Base-by-base conservation (phyloP, 2,888 invertebrate genomes). In the Smittia sp. region DNA sequence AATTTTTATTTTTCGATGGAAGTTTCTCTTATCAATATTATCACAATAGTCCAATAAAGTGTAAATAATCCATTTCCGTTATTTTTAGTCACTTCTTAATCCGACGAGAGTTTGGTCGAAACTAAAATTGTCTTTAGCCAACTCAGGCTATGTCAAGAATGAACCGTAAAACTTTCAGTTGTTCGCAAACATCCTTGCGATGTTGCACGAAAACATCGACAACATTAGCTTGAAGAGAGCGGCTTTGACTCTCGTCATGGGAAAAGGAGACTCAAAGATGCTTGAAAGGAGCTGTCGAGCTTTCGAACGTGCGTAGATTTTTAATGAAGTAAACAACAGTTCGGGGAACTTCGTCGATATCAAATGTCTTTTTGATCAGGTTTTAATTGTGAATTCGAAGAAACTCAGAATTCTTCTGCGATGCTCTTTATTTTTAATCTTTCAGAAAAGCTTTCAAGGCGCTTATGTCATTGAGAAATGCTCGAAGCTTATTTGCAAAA, bases 41-140 rank as follows among this genome's bases (percentile, higher is more conserved):
- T 58, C 58, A 58, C 58, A 58, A 58, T 22, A 46, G 15, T 46
- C 46, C 46, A 46, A 11, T 46, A n/a, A 46, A 46, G 13, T 46
- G 46, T 46, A 46, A 46, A 46, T 46, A n/a, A 46, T 46, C 46
- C 46, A 46, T 46, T 46, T 46, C 46, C 46, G 6, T 46, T 15
- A 6, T 32, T 32, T 13, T 22, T 22, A 18, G 58, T 58, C 58
- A 58, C 58, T 58, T 65, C 32, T 65, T 65, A 27, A 65, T 65
- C 32, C 65, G 15, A 65, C 65, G 25, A 7, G 25, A 32, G 65
- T 25, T 27, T 25, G 32, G n/a, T 65, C 18, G 65, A 65, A 65
- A 65, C 65, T 65, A 24, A 32, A 39, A 46, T 46, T 46, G 46
- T 39, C 32, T 32, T 32, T 6, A 46, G 46, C 3, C 3, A 32